Conservation (phyloP, 2,888 invertebrate genomes). For the Chloroclystis v-ata region DNA sequence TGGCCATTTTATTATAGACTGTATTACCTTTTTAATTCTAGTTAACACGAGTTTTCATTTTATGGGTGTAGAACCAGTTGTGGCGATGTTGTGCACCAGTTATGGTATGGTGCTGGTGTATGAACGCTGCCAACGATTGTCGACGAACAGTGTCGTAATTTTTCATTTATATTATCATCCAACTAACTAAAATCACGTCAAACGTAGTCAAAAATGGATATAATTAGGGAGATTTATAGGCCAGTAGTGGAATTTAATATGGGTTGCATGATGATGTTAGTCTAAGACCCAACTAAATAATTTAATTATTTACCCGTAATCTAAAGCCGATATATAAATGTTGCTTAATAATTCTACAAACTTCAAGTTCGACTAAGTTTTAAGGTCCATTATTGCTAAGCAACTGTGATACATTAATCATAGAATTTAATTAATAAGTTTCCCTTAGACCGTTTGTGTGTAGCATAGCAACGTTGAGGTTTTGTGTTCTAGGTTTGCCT, state of each 20-base stretch:
- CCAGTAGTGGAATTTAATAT: no score
- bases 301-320: no score
- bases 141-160: no score
- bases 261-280: no score
- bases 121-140: no score
- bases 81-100: background rate
- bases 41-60: background rate
- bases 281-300: no score
- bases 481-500: background rate
- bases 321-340: background rate
- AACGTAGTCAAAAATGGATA: no score
- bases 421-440: constrained; percentile 52
- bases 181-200: no score
- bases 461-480: background rate
- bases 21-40: background rate
- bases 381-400: background rate
- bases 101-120: background rate
- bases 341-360: no score
- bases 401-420: constrained; percentile 42
- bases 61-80: no score
- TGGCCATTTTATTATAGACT: constrained; percentile 12
- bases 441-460: constrained; percentile 25
- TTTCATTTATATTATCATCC: no score
- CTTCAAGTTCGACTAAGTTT: background rate
- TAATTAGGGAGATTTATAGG: no score